Evolutionary conservation across 2,888 invertebrate species (phyloP).

Genomic region (Drosophila fulvimacula): DNA sequence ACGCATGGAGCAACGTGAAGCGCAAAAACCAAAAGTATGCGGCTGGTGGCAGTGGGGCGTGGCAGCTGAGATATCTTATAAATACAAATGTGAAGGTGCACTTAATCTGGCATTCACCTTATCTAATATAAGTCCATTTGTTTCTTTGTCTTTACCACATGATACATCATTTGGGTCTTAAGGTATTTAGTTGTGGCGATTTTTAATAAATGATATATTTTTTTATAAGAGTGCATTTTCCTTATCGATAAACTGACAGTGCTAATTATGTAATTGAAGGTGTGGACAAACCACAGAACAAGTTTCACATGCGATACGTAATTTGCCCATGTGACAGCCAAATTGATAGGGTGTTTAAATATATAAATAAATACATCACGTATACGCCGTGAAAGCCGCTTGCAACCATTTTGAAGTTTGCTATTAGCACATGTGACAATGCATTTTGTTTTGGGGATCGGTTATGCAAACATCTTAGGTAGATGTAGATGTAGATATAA

Average conservation of each 20-base stretch:
- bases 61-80: constrained; percentile 4
- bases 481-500: neutral
- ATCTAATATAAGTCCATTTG: constrained; percentile 28
- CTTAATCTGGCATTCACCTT: constrained; percentile 29
- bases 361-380: constrained; percentile 16
- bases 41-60: neutral
- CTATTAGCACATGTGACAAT: constrained; percentile 2
- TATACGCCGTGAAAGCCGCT: constrained; percentile 1
- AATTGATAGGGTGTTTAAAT: constrained; percentile 28
- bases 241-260: constrained; percentile 31
- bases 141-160: constrained; percentile 45
- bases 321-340: constrained; percentile 58
- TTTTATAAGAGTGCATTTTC: constrained; percentile 50
- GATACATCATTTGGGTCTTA: constrained; percentile 61
- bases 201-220: constrained; percentile 36
- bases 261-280: constrained; percentile 29
- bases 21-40: constrained; percentile 27
- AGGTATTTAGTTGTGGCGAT: constrained; percentile 26
- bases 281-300: neutral
- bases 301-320: constrained; percentile 4
- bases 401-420: neutral
- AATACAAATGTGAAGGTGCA: constrained; percentile 38
- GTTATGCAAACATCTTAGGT: neutral
- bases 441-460: neutral
- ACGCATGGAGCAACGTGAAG: constrained; percentile 56